A percentile compares a stretch with the other conserved stretches of the same genome.
These are phyloP conservation scores for Ormyrus pomaceus DNA, from an alignment of 2,888 invertebrate genomes.

Conservation along the genomic window DNA sequence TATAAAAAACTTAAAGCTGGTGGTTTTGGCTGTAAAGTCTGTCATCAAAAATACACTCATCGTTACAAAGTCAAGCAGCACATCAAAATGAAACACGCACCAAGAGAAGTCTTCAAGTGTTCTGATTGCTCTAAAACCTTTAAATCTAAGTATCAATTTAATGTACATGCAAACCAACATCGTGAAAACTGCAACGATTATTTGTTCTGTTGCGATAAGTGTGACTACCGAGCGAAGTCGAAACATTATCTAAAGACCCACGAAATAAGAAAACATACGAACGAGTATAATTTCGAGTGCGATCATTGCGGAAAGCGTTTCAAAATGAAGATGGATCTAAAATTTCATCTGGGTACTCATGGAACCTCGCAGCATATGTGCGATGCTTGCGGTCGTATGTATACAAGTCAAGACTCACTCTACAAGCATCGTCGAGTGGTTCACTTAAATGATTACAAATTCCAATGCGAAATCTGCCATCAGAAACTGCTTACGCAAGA, in stretches of 20 bases:
- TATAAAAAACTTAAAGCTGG: constrained; percentile 58
- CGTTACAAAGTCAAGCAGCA: constrained; percentile 51
- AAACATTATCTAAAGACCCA: constrained; percentile 66
- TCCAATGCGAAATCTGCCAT: constrained; percentile 65
- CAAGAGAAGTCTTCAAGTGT: constrained; percentile 24
- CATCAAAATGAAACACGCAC: constrained; percentile 33
- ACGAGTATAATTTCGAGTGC: constrained; percentile 66
- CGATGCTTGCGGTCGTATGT: constrained; percentile 68
- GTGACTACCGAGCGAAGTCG: constrained; percentile 64
- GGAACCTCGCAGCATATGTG: constrained; percentile 66
- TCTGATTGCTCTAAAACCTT: constrained; percentile 27
- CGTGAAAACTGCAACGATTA: constrained; percentile 59
- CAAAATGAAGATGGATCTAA: constrained; percentile 68
- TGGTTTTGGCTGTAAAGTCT: constrained; percentile 61
- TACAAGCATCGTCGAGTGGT: constrained; percentile 66
- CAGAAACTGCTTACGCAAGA: constrained; percentile 66
- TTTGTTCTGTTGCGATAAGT: constrained; percentile 65
- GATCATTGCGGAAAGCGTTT: constrained; percentile 66
- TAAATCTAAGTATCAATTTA: constrained; percentile 43
- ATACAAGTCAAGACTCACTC: constrained; percentile 66
- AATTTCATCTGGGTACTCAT: constrained; percentile 68
- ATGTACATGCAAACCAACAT: constrained; percentile 55
- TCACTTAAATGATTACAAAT: constrained; percentile 67
- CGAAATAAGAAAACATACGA: constrained; percentile 64
- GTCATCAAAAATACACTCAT: constrained; percentile 53